A percentile compares a stretch with the other conserved stretches of the same genome.
phyloP scores from a whole-genome alignment of 1,140 invertebrate genomes.

The Andricus grossulariae region DNA sequence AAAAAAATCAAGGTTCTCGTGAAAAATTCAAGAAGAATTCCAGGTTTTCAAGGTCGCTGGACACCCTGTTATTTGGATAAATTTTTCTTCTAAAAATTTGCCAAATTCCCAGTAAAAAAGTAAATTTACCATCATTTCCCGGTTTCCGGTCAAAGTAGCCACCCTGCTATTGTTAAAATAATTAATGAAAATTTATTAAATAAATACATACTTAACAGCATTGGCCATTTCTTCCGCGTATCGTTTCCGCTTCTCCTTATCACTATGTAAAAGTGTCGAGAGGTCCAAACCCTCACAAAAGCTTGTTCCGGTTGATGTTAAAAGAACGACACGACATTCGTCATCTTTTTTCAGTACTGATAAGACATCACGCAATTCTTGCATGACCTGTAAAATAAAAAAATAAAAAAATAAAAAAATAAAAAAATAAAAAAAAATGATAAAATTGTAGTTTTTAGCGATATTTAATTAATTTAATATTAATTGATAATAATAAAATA shows the following conservation, averaged over 20 bases:
- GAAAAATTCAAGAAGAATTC: too few relatives aligned
- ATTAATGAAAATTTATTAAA: background rate
- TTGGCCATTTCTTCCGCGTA: conserved; percentile 78
- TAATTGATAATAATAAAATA: conserved; percentile 9
- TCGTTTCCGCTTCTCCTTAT: conserved; percentile 78
- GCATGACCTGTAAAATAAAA: conserved; percentile 76
- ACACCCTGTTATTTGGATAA: too few relatives aligned
- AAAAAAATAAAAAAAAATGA: conserved; percentile 3
- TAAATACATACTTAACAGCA: conserved; percentile 79
- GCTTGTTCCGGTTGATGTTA: conserved; percentile 79
- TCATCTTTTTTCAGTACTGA: conserved; percentile 78
- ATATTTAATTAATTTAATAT: conserved; percentile 6
- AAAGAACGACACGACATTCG: conserved; percentile 79
- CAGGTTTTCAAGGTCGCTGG: too few relatives aligned
- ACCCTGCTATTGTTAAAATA: background rate
- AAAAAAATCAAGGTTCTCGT: too few relatives aligned
- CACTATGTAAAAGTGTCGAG: conserved; percentile 77
- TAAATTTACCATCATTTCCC: too few relatives aligned
- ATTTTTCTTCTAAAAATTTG: too few relatives aligned
- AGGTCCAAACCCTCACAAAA: conserved; percentile 87
- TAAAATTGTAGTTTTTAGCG: background rate
- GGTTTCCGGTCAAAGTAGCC: too few relatives aligned
- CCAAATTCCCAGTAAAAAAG: too few relatives aligned
- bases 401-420: background rate
- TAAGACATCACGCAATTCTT: conserved; percentile 80